phyloP scores from a whole-genome alignment of 2,888 invertebrate species.

The Pyralis farinalis region DNA sequence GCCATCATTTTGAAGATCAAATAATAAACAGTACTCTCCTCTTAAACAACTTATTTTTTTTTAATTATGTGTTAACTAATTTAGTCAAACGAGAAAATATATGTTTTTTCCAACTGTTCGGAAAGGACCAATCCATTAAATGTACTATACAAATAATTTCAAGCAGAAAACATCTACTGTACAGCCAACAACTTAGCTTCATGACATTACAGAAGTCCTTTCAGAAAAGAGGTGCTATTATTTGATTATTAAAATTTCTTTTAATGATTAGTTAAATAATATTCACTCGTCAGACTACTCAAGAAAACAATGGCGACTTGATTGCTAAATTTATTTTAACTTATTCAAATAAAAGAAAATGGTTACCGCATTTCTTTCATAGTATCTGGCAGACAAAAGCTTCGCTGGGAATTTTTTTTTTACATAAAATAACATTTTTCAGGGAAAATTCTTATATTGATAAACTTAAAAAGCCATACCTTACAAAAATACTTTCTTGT shows the following conservation, averaged over 20 bases:
- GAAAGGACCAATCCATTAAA: slow-evolving; percentile 31
- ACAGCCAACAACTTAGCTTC: slow-evolving; percentile 66
- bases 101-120: slow-evolving; percentile 31
- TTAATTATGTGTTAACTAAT: slow-evolving; percentile 62
- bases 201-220: slow-evolving; percentile 34
- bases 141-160: slow-evolving; percentile 56
- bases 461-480: no score
- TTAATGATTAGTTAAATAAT: slow-evolving; percentile 24
- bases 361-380: slow-evolving; percentile 5
- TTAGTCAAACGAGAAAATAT: slow-evolving; percentile 33
- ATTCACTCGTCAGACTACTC: slow-evolving; percentile 37
- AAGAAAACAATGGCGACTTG: slow-evolving; percentile 37
- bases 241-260: slow-evolving; percentile 3
- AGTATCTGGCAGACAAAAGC: no score
- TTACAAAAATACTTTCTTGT: no score
- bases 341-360: slow-evolving; percentile 8
- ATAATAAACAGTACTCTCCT: slow-evolving; percentile 41
- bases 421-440: no score
- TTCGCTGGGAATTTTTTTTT: no score
- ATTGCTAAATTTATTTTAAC: slow-evolving; percentile 27
- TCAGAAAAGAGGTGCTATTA: slow-evolving; percentile 22
- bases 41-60: slow-evolving; percentile 75
- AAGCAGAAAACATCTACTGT: slow-evolving; percentile 71
- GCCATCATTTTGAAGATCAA: no score
- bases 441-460: no score